Percentiles rank a stretch among this genome's conserved stretches.
Evolutionary conservation across 1,140 invertebrate species (phyloP).

Genomic region (Ceratina japonica): DNA sequence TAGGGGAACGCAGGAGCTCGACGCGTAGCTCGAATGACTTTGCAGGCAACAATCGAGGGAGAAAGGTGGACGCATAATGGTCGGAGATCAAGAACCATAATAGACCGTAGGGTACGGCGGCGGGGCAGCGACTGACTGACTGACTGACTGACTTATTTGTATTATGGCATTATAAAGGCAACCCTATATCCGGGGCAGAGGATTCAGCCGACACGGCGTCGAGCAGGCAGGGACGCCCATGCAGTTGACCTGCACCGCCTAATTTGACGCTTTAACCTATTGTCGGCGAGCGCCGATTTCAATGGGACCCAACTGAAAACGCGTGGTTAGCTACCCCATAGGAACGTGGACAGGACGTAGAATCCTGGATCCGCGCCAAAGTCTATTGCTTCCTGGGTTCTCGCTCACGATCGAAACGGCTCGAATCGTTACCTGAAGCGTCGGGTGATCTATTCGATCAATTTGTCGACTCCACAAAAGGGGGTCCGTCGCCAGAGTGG

Average conservation of each 20-base stretch:
- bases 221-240: constrained; percentile 60
- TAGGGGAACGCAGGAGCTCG: background rate
- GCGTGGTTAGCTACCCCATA: constrained; percentile 24
- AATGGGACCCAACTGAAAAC: constrained; percentile 55
- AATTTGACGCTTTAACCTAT: constrained; percentile 72
- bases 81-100: constrained; percentile 68
- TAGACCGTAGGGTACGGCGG: constrained; percentile 61
- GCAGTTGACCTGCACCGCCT: constrained; percentile 73
- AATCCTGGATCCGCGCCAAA: background rate
- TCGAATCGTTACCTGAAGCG: background rate
- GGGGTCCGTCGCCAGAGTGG: background rate
- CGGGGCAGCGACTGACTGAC: constrained; percentile 58
- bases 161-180: constrained; percentile 64
- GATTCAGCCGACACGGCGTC: constrained; percentile 51
- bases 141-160: constrained; percentile 67
- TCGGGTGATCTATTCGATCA: background rate
- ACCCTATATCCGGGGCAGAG: constrained; percentile 60
- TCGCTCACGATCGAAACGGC: too few species aligned
- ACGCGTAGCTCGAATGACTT: constrained; percentile 51
- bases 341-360: constrained; percentile 29
- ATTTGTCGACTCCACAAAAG: constrained; percentile 7
- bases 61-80: constrained; percentile 64
- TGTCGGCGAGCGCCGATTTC: constrained; percentile 54
- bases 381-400: background rate
- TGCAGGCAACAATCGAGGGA: constrained; percentile 54